Base-by-base conservation (phyloP, 1,140 invertebrate genomes). In the Pseudomyrmex pallidus region DNA sequence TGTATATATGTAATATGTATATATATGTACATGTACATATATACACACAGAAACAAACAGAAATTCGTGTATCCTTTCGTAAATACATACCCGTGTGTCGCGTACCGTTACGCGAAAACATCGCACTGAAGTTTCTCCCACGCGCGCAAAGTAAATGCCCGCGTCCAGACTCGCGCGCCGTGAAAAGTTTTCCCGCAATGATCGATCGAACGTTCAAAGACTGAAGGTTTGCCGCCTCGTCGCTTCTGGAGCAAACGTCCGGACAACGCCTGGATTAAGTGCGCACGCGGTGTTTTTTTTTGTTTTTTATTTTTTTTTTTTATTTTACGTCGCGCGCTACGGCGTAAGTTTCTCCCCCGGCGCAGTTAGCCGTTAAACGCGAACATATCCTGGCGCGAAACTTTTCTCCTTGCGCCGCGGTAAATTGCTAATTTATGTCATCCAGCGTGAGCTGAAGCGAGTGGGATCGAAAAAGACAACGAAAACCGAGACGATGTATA, bases 201-300 rank as follows among this genome's bases (percentile, higher is more conserved):
- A 83, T 83, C 72, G 82, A 83, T 83, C 82, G 72, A 61, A 54
- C 57, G 73, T 8, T 22, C 73, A 59, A 77, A 54, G 50, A 64
- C 13, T 22, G 17, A 76, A 66, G 82, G 52, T 83, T 83, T 83
- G 46, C 59, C 78, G 57, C 48, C 70, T 82, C 78, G 78, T 62
- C 78, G 61, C 35, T 73, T 82, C 15, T 50, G 9, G 17, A 44
- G 68, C 59, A 46, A 76, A 66, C 48, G 61, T 64, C 52, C 48
- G 62, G 52, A 76, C 70, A 83, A 76, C 62, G 59, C 17, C 74
- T 80, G 50, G 83, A 84, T 84, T 84, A 84, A 84, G 83, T 80
- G 35, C 20, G 68, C 5, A 35, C 50, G 72, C 35, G 20, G 15
- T 48, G n/a, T 12, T 50, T 20, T 25, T 25, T 25, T 25, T 25